Evolutionary conservation across 2,113 vertebrate species (phyloP).

Genomic region (Calidris pygmaea): DNA sequence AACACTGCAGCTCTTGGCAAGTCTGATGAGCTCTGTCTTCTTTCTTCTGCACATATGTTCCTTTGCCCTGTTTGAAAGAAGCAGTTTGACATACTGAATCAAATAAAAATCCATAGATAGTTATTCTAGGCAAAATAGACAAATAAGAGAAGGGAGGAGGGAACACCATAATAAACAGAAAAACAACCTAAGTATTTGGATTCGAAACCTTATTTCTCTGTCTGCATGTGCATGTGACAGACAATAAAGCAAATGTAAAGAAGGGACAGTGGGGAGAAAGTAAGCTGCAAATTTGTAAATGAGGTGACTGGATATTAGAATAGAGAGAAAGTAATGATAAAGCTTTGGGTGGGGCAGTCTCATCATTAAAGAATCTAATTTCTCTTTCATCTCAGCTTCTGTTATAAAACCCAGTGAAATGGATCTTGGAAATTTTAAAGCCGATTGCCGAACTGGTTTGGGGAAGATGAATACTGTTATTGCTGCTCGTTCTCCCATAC

Average conservation of each 20-base stretch:
- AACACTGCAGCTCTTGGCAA: neutral
- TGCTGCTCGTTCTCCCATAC: neutral
- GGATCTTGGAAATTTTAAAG: slow-evolving; percentile 56
- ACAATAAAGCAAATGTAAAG: slow-evolving; percentile 41
- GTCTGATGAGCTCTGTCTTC: neutral
- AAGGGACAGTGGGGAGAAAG: slow-evolving; percentile 20
- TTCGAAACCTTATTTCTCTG: slow-evolving; percentile 49
- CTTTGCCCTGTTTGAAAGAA: slow-evolving; percentile 15
- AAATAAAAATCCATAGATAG: slow-evolving; percentile 3
- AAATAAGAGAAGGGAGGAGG: neutral
- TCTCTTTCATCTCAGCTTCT: slow-evolving; percentile 35
- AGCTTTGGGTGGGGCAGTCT: neutral
- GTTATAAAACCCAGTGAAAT: slow-evolving; percentile 54
- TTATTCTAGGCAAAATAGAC: neutral
- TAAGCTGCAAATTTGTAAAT: neutral
- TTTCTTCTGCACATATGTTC: neutral
- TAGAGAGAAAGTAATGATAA: neutral
- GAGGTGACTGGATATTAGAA: neutral
- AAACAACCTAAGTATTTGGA: neutral
- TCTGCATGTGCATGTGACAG: neutral
- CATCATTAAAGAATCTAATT: slow-evolving; percentile 11
- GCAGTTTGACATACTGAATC: slow-evolving; percentile 27
- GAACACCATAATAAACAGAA: neutral
- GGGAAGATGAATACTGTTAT: slow-evolving; percentile 19
- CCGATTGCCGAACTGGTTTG: slow-evolving; percentile 22